Percentiles rank a stretch among this genome's conserved stretches.
Evolutionary conservation across 2,888 invertebrate species (phyloP).

Genomic region (Lycia hirtaria): DNA sequence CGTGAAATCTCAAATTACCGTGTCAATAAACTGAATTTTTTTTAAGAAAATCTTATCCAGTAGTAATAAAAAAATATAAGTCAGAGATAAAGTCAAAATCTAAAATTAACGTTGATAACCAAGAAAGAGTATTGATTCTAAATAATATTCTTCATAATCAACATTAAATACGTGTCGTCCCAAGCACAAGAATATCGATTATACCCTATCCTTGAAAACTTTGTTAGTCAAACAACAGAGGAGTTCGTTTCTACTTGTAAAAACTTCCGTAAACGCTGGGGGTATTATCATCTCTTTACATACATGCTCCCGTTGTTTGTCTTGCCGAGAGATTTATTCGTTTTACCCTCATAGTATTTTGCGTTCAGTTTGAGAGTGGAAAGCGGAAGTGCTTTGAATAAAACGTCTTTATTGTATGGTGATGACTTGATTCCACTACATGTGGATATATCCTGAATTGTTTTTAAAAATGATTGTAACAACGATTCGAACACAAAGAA

Average conservation of each 20-base stretch:
- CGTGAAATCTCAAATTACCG: too few relatives aligned
- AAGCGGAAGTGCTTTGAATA: constrained; percentile 34
- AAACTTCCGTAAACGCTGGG: constrained; percentile 45
- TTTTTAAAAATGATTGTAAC: background rate
- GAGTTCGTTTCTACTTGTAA: constrained; percentile 44
- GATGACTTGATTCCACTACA: background rate
- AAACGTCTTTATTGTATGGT: constrained; percentile 6
- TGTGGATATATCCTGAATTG: too few relatives aligned
- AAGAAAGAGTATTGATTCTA: too few relatives aligned
- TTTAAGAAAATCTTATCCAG: too few relatives aligned
- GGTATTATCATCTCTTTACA: constrained; percentile 47
- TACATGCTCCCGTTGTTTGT: constrained; percentile 46
- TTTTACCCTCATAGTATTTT: constrained; percentile 41
- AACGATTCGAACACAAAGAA: too few relatives aligned
- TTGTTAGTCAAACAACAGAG: constrained; percentile 43
- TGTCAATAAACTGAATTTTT: too few relatives aligned
- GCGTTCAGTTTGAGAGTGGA: constrained; percentile 32
- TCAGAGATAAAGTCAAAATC: too few relatives aligned
- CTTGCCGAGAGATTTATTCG: constrained; percentile 42
- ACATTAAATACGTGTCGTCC: constrained; percentile 25
- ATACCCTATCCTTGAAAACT: constrained; percentile 42
- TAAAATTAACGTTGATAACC: too few relatives aligned
- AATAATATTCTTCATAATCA: background rate
- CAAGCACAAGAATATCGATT: constrained; percentile 38
- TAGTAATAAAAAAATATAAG: too few relatives aligned